Conservation (phyloP, 1,140 invertebrate genomes). For the Brachionus sp. region DNA sequence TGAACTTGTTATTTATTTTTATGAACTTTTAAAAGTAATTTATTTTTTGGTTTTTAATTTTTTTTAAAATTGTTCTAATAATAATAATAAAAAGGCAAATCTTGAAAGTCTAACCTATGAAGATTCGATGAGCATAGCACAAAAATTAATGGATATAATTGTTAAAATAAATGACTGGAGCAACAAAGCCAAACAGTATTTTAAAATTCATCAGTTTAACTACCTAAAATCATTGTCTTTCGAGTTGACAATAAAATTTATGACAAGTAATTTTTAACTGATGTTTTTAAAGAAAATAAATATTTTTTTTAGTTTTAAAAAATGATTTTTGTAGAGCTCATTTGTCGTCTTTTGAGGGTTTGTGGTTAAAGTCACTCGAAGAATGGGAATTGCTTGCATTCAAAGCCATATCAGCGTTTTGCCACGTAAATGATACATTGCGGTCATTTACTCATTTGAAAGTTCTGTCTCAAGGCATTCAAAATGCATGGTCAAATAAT, state of each 20-base stretch:
- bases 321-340: neutral
- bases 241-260: conserved; percentile 9
- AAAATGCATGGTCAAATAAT: neutral
- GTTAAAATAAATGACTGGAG: conserved; percentile 43
- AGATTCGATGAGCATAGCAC: conserved; percentile 34
- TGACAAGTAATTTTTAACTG: neutral
- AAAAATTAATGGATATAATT: conserved; percentile 40
- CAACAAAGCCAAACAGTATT: neutral
- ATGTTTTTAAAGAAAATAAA: neutral
- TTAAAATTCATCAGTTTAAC: neutral
- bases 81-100: conserved; percentile 12
- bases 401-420: conserved; percentile 11
- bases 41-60: neutral
- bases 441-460: neutral
- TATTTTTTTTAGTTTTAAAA: neutral
- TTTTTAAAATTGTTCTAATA: neutral
- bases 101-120: neutral
- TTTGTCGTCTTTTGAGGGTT: neutral
- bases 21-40: conserved; percentile 30
- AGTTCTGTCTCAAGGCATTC: neutral
- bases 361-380: neutral
- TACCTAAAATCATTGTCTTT: neutral
- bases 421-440: neutral
- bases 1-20: conserved; percentile 43
- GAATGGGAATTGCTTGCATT: conserved; percentile 9